These are phyloP conservation scores for Phataginus tricuspis DNA, from an alignment of 2,797 vertebrate genomes.

Conservation along the genomic window DNA sequence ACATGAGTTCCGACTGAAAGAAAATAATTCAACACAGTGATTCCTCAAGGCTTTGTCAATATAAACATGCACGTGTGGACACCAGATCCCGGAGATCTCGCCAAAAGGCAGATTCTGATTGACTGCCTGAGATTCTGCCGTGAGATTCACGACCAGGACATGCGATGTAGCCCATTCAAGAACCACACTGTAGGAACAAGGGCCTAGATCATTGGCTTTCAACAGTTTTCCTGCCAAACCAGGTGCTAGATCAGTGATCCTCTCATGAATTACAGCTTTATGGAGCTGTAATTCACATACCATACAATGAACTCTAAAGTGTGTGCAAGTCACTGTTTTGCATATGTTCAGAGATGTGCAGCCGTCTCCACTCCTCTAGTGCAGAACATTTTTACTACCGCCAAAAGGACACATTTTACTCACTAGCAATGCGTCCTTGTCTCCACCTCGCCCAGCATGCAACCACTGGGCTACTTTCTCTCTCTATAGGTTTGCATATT, in stretches of 20 bases:
- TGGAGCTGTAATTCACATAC: too few species aligned
- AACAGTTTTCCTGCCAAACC: too few species aligned
- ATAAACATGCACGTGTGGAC: neutral
- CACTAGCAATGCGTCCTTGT: fast-evolving
- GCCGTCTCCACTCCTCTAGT: neutral
- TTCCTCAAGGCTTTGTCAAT: too few species aligned
- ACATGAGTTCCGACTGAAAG: neutral
- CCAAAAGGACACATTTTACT: too few species aligned
- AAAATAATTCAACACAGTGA: neutral
- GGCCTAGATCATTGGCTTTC: fast-evolving
- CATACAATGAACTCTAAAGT: neutral
- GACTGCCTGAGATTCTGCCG: fast-evolving
- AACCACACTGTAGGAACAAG: neutral
- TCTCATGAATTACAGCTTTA: neutral
- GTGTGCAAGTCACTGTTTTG: neutral
- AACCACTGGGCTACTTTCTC: neutral
- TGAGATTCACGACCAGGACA: too few species aligned
- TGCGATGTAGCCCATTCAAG: fast-evolving
- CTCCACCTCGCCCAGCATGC: fast-evolving
- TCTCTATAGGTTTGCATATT: fast-evolving
- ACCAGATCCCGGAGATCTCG: neutral
- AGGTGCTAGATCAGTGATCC: too few species aligned
- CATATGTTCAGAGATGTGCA: too few species aligned
- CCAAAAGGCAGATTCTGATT: neutral
- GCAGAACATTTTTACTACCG: neutral